phyloP scores from a whole-genome alignment of 2,797 vertebrate genomes.

The Zalophus californianus region DNA sequence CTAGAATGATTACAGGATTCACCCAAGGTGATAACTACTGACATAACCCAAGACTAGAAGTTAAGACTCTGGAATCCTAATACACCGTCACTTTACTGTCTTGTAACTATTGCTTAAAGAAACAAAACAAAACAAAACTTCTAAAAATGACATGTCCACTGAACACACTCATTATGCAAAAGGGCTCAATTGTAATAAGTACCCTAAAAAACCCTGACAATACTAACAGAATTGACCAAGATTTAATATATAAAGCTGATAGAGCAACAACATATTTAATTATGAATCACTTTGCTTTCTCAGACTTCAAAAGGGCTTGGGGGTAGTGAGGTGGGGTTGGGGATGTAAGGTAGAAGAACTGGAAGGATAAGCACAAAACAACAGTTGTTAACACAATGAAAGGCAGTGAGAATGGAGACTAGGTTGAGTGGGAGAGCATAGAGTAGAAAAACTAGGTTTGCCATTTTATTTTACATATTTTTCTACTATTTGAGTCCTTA shows the following conservation, averaged over 20 bases:
- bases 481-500: conserved; percentile 13
- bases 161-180: conserved; percentile 47
- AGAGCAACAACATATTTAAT: conserved; percentile 28
- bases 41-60: background rate
- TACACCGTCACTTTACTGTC: background rate
- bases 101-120: background rate
- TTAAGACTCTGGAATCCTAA: conserved; percentile 24
- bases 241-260: background rate
- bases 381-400: background rate
- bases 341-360: background rate
- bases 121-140: background rate
- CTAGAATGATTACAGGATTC: conserved; percentile 17
- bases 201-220: background rate
- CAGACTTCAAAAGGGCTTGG: conserved; percentile 17
- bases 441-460: conserved; percentile 13
- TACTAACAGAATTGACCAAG: background rate
- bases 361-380: conserved; percentile 8
- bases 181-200: background rate
- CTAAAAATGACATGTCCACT: background rate
- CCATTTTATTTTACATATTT: background rate
- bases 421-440: background rate
- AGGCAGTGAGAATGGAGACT: background rate
- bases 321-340: too few relatives aligned
- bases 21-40: background rate
- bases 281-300: background rate